Conservation (phyloP, 2,113 vertebrate species). For the Antigone vipio region DNA sequence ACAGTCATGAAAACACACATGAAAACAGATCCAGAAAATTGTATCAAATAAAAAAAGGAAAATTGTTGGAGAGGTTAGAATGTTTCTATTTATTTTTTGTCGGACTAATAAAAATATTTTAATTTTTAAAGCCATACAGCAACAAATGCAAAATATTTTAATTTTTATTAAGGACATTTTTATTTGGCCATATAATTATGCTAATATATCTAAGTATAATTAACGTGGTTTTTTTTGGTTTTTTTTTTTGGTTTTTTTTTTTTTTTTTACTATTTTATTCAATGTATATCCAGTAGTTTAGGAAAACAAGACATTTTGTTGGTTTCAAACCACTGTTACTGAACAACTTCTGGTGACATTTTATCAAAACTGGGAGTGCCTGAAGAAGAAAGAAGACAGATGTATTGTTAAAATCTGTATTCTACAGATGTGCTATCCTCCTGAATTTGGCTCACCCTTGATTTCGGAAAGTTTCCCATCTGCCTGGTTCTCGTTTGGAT, state of each 20-base stretch:
- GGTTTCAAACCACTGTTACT: rapidly evolving
- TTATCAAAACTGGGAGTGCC: not conserved
- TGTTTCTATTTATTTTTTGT: not conserved
- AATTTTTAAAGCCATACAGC: not conserved
- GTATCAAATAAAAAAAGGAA: not conserved
- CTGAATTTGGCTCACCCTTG: not conserved
- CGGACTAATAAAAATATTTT: not conserved
- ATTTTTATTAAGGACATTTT: not conserved
- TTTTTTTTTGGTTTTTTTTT: not conserved
- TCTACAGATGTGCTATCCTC: not conserved
- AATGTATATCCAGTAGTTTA: not conserved
- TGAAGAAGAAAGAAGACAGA: not conserved
- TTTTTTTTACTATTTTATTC: not conserved
- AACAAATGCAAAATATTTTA: not conserved
- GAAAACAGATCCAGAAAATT: not conserved
- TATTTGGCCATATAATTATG: not conserved
- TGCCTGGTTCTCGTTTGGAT: not conserved
- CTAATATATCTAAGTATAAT: not conserved
- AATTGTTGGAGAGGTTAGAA: not conserved
- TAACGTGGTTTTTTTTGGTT: not conserved
- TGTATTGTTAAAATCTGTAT: not conserved
- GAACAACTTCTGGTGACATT: not conserved
- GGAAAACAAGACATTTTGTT: not conserved
- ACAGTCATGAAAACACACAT: not conserved
- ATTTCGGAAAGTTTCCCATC: not conserved